A percentile compares a stretch with the other conserved stretches of the same genome.
Evolutionary conservation across 1,140 invertebrate species (phyloP).

Genomic region (Macrotrachela quadricornifera): DNA sequence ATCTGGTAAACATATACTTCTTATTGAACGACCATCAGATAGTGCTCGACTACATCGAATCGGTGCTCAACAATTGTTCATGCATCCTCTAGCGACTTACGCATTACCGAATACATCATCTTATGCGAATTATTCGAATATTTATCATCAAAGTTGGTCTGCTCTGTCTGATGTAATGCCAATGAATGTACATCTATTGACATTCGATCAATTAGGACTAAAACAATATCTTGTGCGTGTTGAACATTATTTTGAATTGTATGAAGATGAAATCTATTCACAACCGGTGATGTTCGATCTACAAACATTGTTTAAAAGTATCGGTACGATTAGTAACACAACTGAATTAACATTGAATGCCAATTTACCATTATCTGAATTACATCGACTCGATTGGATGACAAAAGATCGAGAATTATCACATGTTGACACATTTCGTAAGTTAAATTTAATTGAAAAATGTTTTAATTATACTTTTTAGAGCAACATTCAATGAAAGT

Average conservation of each 20-base stretch:
- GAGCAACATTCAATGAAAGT: no score
- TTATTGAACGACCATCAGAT: constrained; percentile 20
- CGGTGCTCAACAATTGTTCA: constrained; percentile 27
- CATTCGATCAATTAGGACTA: constrained; percentile 53
- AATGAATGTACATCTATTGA: constrained; percentile 58
- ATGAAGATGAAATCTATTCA: constrained; percentile 40
- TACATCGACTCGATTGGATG: neutral
- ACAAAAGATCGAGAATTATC: neutral
- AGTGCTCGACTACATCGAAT: constrained; percentile 28
- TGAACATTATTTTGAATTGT: constrained; percentile 61
- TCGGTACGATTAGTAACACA: neutral
- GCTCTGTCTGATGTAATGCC: constrained; percentile 37
- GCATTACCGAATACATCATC: neutral
- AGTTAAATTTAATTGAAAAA: no score
- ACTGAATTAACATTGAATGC: neutral
- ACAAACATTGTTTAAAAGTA: neutral
- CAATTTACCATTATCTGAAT: neutral
- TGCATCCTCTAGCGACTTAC: constrained; percentile 30
- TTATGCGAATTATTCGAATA: neutral
- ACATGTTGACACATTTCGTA: no score
- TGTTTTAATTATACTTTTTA: neutral
- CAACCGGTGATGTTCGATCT: constrained; percentile 27
- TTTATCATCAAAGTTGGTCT: constrained; percentile 15
- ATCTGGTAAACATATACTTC: constrained; percentile 39
- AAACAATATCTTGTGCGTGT: constrained; percentile 41